Evolutionary conservation across 2,797 vertebrate genomes (phyloP), one percentile per base, ranked within the genome.

Genomic region (Protosalanx chinensis): DNA sequence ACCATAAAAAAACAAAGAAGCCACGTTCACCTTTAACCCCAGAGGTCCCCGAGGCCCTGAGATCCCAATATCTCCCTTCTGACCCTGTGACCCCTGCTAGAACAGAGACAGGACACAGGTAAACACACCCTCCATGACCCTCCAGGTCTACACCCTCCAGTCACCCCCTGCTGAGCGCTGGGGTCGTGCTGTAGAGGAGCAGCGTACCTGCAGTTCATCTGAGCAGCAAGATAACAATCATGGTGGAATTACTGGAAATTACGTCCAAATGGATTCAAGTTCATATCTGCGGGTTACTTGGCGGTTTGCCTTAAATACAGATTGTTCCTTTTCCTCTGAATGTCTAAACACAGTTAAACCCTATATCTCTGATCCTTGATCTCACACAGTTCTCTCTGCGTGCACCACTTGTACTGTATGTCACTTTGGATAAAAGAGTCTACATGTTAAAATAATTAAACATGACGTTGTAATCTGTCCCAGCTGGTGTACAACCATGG

Each of bases 61-160:
- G 6, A 91, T 75, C 0, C 97, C 97, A 2, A 64, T 67, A 64
- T 96, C 94, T n/a, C 97, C 97, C 80, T 96, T 97, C 1, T 88
- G 94, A 87, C 96, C 96, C 69, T 20, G 90, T 0, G 92, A 92
- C 3, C 93, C 95, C 96, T 98, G 76, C 12, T 46, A 46, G 8
- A 75, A 79, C 6, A 30, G 3, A 64, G 20, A 3, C 57, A 10
- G 57, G 46, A 66, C 51, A 56, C 18, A 16, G 18, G 18, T 56
- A n/a, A 16, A 56, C 41, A 46, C 41, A 46, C 5, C 10, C 7
- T 46, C 41, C 10, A 3, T 46, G 12, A 46, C 41, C 10, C 12
- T 12, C 6, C 35, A 13, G 41, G 13, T 46, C 51, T n/a, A n/a
- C 18, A 56, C 3, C 51, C 16, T 16, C 18, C 51, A 56, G 41